A percentile compares a stretch with the other conserved stretches of the same genome.
phyloP scores from a whole-genome alignment of 2,797 vertebrate genomes.

The Paguma larvata region DNA sequence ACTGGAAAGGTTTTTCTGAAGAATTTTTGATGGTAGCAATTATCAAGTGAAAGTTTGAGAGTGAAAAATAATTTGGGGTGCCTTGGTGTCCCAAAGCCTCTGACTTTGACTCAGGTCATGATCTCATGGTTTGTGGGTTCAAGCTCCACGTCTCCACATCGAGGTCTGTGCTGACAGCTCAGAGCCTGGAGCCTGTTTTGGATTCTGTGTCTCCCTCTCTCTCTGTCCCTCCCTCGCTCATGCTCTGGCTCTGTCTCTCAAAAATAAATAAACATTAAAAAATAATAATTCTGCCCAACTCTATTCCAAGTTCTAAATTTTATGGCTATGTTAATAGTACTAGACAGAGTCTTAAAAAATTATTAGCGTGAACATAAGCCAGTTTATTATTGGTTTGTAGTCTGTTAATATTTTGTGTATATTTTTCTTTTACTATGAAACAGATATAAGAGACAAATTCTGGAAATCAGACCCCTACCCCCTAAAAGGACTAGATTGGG shows the following conservation, averaged over 20 bases:
- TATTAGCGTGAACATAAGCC: background rate
- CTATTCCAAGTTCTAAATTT: conserved; percentile 22
- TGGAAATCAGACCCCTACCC: background rate
- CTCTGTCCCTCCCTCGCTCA: no score
- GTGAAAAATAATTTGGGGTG: background rate
- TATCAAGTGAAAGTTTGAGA: conserved; percentile 13
- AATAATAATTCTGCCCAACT: background rate
- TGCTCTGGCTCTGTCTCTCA: no score
- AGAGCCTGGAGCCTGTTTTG: no score
- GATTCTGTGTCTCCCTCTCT: no score
- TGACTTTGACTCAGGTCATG: no score
- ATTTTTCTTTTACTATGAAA: conserved; percentile 47
- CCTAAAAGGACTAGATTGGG: background rate
- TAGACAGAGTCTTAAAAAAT: conserved; percentile 37
- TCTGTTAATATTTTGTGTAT: conserved; percentile 8
- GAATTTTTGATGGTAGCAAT: background rate
- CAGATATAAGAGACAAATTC: conserved; percentile 14
- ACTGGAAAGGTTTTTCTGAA: conserved; percentile 1
- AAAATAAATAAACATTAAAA: no score
- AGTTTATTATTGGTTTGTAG: conserved; percentile 28
- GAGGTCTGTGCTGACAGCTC: no score
- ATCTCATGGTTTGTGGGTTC: no score
- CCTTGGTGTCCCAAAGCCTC: no score
- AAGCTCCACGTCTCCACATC: no score
- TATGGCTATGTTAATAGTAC: conserved; percentile 48